Conservation (phyloP, 2,797 vertebrate species). For the Scleropages formosus region DNA sequence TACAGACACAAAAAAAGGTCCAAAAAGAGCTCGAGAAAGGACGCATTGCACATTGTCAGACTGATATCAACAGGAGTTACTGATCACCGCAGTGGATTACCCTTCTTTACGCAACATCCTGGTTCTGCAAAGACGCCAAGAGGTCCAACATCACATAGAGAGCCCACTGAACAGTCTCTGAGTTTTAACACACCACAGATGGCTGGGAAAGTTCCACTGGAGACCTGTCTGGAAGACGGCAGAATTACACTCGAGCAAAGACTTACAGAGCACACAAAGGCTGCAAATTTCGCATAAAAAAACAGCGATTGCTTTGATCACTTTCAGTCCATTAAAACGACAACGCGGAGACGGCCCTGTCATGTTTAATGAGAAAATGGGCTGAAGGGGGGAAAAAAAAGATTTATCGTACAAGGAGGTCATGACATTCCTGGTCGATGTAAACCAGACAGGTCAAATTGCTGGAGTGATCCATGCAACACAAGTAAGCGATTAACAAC, state of each 20-base stretch:
- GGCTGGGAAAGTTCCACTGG: slow-evolving; percentile 38
- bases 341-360: neutral
- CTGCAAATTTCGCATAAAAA: slow-evolving; percentile 28
- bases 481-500: slow-evolving; percentile 35
- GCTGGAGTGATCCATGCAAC: slow-evolving; percentile 32
- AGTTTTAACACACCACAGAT: slow-evolving; percentile 36
- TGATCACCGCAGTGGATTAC: no score
- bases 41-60: no score
- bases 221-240: slow-evolving; percentile 26
- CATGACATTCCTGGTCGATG: slow-evolving; percentile 39
- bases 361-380: neutral
- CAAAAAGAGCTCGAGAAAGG: no score
- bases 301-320: slow-evolving; percentile 20
- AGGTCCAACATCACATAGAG: neutral
- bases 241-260: slow-evolving; percentile 34
- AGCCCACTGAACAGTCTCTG: neutral
- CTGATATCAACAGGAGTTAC: no score
- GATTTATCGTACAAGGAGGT: slow-evolving; percentile 33
- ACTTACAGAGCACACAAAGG: slow-evolving; percentile 27
- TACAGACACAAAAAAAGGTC: neutral
- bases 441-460: slow-evolving; percentile 27
- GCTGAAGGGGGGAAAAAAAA: neutral
- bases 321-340: neutral
- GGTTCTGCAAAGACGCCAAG: no score
- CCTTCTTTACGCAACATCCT: no score